A percentile compares a stretch with the other conserved stretches of the same genome.
Conservation (phyloP, 2,113 vertebrate genomes). For the Puma concolor region DNA sequence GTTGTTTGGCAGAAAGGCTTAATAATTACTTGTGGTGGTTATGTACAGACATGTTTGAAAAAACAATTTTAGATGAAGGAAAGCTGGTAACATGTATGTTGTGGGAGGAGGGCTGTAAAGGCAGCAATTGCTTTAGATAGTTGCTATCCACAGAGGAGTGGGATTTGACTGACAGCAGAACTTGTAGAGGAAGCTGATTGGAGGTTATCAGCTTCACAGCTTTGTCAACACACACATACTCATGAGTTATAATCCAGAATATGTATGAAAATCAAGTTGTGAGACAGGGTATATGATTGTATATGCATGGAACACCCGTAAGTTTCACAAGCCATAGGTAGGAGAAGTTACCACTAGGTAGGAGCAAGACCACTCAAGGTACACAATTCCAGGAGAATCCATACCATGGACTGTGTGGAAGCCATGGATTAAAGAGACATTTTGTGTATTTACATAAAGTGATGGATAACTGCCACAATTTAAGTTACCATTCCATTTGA, state of each 20-base stretch:
- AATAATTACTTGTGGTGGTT: neutral
- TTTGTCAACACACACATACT: neutral
- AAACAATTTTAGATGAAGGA: slow-evolving; percentile 32
- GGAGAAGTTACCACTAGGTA: neutral
- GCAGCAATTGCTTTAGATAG: neutral
- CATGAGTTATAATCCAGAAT: neutral
- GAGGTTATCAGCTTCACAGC: neutral
- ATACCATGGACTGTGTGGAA: neutral
- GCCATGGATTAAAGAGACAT: neutral
- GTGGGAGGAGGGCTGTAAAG: neutral
- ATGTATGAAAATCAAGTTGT: neutral
- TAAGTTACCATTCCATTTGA: neutral
- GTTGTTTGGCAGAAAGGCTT: neutral
- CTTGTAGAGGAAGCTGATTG: neutral
- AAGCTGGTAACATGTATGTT: neutral
- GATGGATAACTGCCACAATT: neutral
- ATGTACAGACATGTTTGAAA: neutral
- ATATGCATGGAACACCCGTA: neutral
- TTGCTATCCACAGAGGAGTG: neutral
- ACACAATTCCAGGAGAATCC: neutral
- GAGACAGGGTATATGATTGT: neutral
- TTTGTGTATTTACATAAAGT: neutral
- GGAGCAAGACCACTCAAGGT: neutral
- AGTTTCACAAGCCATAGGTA: neutral
- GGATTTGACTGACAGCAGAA: neutral